Conservation (phyloP, 2,797 vertebrate genomes). For the Onychomys arenicola region DNA sequence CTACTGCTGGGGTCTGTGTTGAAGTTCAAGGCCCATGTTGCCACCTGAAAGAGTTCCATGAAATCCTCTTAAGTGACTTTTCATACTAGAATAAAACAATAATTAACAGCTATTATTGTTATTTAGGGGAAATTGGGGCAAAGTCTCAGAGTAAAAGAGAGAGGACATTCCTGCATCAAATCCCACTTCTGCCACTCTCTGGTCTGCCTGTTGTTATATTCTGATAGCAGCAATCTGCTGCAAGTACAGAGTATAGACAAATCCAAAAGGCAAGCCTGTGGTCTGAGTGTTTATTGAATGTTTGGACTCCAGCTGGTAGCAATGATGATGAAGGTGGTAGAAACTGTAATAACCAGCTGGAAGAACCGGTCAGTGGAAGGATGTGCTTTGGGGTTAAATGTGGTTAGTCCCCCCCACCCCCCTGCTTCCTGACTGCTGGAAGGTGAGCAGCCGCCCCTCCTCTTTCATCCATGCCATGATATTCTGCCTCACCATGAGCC, state of each 20-base stretch:
- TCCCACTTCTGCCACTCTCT: not conserved
- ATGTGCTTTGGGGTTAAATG: not conserved
- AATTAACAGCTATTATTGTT: not conserved
- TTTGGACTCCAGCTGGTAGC: not conserved
- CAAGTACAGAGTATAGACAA: too few species aligned
- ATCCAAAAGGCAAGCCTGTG: not conserved
- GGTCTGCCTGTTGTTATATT: not conserved
- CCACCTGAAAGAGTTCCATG: not conserved
- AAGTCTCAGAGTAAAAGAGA: not conserved
- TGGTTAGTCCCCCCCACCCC: not conserved
- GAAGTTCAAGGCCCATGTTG: not conserved
- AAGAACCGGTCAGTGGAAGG: not conserved
- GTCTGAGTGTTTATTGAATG: not conserved
- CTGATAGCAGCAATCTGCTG: not conserved
- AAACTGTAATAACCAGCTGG: not conserved
- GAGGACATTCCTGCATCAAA: not conserved
- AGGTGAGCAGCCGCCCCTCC: not conserved
- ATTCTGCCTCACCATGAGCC: not conserved
- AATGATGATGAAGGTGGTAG: not conserved
- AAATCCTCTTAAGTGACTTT: not conserved
- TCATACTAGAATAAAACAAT: not conserved
- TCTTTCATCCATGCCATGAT: not conserved
- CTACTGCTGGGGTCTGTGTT: not conserved
- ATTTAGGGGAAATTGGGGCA: not conserved
- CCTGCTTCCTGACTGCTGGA: not conserved